phyloP scores from a whole-genome alignment of 2,797 vertebrate genomes.

The Typhlichthys subterraneus region DNA sequence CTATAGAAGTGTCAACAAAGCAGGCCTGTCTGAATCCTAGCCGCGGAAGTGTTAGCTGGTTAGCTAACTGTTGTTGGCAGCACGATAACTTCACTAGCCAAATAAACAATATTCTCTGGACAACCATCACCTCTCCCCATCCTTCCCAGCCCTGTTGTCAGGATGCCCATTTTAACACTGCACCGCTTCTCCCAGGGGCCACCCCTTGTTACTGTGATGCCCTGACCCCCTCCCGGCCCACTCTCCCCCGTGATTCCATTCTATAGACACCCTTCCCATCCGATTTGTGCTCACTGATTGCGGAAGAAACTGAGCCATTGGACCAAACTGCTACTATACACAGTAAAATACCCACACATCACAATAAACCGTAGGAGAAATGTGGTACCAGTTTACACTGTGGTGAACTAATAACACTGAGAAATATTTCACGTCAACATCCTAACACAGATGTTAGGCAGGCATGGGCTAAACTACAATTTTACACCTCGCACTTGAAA shows the following conservation, averaged over 20 bases:
- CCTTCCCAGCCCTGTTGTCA: neutral
- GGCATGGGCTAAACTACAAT: too few relatives aligned
- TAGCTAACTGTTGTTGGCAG: slow-evolving; percentile 40
- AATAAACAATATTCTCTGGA: neutral
- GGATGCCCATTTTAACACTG: neutral
- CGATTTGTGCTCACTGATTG: neutral
- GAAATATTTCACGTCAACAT: slow-evolving; percentile 13
- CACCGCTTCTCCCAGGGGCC: neutral
- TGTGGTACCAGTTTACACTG: neutral
- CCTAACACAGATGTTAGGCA: neutral
- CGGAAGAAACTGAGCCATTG: slow-evolving; percentile 18
- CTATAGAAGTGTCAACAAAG: slow-evolving; percentile 15
- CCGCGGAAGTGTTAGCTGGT: slow-evolving; percentile 15
- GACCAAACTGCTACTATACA: neutral
- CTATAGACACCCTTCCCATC: slow-evolving; percentile 36
- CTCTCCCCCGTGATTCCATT: too few relatives aligned
- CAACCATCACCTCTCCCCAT: slow-evolving; percentile 17
- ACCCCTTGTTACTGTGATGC: neutral
- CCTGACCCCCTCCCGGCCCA: neutral
- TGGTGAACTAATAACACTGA: slow-evolving; percentile 9
- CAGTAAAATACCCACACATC: neutral
- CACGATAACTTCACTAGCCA: slow-evolving; percentile 28
- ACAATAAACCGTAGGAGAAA: slow-evolving; percentile 6
- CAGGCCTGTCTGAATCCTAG: neutral
- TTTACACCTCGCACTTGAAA: neutral